A percentile compares a stretch with the other conserved stretches of the same genome.
Evolutionary conservation across 2,888 invertebrate genomes (phyloP).

Genomic region (Ochlodes sylvanus): DNA sequence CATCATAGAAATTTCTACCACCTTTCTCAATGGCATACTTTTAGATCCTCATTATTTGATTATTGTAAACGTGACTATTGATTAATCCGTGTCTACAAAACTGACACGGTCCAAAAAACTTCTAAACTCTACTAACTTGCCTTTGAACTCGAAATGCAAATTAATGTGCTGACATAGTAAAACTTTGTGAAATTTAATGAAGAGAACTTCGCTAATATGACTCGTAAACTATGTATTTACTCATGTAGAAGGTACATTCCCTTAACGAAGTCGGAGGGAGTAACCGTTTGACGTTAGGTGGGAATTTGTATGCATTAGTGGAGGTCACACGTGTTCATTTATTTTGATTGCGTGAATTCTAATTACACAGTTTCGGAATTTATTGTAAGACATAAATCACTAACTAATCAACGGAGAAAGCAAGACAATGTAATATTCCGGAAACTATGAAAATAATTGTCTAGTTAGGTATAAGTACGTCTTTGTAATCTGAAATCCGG

Average conservation of each 20-base stretch:
- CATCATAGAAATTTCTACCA: no score
- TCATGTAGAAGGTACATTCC: neutral
- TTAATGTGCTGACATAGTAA: constrained; percentile 5
- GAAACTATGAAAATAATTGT: no score
- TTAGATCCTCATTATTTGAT: no score
- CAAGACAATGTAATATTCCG: no score
- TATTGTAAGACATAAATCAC: no score
- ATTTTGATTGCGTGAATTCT: no score
- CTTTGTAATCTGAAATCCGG: no score
- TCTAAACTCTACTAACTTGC: constrained; percentile 6
- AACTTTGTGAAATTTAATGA: constrained; percentile 20
- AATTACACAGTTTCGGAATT: no score
- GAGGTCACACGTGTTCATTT: constrained; percentile 15
- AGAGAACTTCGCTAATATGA: neutral
- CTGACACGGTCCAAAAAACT: constrained; percentile 10
- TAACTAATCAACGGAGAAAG: no score
- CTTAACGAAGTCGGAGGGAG: neutral
- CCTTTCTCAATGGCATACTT: no score
- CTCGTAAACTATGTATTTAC: neutral
- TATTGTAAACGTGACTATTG: neutral
- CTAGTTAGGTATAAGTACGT: no score
- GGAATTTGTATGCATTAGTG: constrained; percentile 10
- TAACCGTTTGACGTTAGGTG: neutral
- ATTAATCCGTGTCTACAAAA: neutral
- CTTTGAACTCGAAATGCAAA: constrained; percentile 8